phyloP scores from a whole-genome alignment of 2,113 vertebrate genomes.

The Mustelus asterias region DNA sequence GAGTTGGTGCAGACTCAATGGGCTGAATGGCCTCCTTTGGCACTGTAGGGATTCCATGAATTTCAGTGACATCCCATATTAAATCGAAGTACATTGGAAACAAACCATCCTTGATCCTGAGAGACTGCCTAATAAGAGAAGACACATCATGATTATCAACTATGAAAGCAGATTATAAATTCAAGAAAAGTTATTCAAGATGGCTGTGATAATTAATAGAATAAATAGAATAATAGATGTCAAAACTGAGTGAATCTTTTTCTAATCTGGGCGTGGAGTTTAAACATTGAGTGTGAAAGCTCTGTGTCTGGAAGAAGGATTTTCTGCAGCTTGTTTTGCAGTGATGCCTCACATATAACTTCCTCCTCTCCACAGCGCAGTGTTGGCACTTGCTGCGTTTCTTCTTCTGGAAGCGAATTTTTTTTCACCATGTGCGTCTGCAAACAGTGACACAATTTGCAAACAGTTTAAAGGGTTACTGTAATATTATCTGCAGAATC shows the following conservation, averaged over 20 bases:
- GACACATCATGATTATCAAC: too few relatives aligned
- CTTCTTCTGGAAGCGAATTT: neutral
- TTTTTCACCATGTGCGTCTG: neutral
- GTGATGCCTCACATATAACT: too few relatives aligned
- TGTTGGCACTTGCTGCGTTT: neutral
- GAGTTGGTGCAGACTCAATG: too few relatives aligned
- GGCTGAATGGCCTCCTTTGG: too few relatives aligned
- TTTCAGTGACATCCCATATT: too few relatives aligned
- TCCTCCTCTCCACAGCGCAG: neutral
- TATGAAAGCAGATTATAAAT: neutral
- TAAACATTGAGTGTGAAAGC: neutral
- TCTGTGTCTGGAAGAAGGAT: too few relatives aligned
- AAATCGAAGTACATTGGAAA: too few relatives aligned
- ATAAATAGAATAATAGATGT: neutral
- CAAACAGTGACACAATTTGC: neutral
- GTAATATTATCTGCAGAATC: neutral
- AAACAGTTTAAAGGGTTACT: neutral
- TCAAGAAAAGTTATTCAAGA: neutral
- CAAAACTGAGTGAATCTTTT: neutral
- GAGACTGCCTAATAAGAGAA: too few relatives aligned
- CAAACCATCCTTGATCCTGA: too few relatives aligned
- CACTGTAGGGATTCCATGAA: too few relatives aligned
- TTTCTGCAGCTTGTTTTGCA: neutral
- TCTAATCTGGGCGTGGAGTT: neutral
- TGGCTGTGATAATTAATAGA: neutral